Evolutionary conservation across 1,140 invertebrate species (phyloP).

Genomic region (Anthonomus grandis): DNA sequence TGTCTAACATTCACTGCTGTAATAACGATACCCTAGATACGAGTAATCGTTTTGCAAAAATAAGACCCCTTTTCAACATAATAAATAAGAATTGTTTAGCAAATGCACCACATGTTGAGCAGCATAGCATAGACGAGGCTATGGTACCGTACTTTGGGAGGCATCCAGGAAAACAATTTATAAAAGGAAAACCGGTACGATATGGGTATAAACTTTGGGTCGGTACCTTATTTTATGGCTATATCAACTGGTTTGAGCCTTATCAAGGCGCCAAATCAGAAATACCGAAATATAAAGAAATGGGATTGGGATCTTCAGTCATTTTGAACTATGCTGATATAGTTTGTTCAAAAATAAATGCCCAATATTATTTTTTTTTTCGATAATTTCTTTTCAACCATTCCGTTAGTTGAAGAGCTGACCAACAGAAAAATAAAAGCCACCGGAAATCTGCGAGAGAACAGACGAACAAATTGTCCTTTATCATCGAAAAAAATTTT

Average conservation of each 20-base stretch:
- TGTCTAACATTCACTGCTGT: slow-evolving; percentile 2
- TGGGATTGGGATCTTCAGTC: not conserved
- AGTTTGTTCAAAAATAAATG: too few species aligned
- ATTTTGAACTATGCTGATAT: too few species aligned
- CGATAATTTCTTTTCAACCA: too few species aligned
- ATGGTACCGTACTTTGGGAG: slow-evolving; percentile 29
- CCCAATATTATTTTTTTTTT: too few species aligned
- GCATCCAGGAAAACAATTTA: slow-evolving; percentile 26
- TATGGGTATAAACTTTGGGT: slow-evolving; percentile 32
- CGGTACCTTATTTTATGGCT: slow-evolving; percentile 19
- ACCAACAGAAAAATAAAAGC: too few species aligned
- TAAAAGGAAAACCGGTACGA: slow-evolving; percentile 30
- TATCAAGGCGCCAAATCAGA: slow-evolving; percentile 19
- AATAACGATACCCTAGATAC: slow-evolving; percentile 10
- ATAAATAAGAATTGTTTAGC: slow-evolving; percentile 9
- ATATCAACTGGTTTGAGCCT: slow-evolving; percentile 27
- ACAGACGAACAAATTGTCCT: too few species aligned
- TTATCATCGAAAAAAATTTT: too few species aligned
- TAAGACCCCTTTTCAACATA: slow-evolving; percentile 7
- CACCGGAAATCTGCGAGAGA: too few species aligned
- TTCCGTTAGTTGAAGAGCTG: too few species aligned
- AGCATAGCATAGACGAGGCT: slow-evolving; percentile 21
- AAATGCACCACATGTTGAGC: not conserved
- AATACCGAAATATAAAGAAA: not conserved
- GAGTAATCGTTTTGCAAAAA: slow-evolving; percentile 26